Base-by-base conservation (phyloP, 2,797 vertebrate species). In the Scomberomorus guttatus region DNA sequence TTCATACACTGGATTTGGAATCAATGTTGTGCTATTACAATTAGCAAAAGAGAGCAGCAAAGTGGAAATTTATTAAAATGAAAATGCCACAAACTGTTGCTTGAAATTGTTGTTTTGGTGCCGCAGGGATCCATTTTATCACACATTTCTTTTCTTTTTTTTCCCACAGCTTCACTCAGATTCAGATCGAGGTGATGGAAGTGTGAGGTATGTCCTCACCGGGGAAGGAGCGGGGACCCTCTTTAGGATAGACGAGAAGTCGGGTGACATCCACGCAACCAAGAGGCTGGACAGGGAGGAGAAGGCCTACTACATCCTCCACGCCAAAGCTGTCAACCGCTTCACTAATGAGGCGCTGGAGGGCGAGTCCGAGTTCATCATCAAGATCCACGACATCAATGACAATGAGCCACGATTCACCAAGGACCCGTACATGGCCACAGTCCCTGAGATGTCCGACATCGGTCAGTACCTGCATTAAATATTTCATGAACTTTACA, bases 331-430 rank as follows among this genome's bases (percentile, higher is more conserved):
- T 66, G 96, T 99, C 89, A 97, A 98, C 68, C 96, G 97, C 93
- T 93, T 94, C 92, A 98, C 98, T 77, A 94, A 96, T 77, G 94
- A 92, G 82, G 96, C 97, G 50, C 97, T 99, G 82, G 98, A 99
- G 94, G 97, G 97, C 2, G 96, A 97, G 85, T 98, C 97, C 2
- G 97, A 98, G 88, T 99, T 99, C 95, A 95, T 97, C 94, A 98
- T 99, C 93, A 99, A 99, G 95, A 98, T 99, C 93, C 98, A 99
- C 65, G 98, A 99, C 91, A 98, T 99, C 91, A 99, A 99, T 75
- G 98, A 99, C 95, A 99, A 99, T 52, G 98, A 97, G 80, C 98
- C 98, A 32, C 97, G 95, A 0, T 99, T 99, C 92, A 97, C 96
- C 48, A 96, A 96, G 90, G 96, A 98, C 90, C 91, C 95, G 51